phyloP scores from a whole-genome alignment of 2,113 vertebrate species.

The Cervus canadensis region DNA sequence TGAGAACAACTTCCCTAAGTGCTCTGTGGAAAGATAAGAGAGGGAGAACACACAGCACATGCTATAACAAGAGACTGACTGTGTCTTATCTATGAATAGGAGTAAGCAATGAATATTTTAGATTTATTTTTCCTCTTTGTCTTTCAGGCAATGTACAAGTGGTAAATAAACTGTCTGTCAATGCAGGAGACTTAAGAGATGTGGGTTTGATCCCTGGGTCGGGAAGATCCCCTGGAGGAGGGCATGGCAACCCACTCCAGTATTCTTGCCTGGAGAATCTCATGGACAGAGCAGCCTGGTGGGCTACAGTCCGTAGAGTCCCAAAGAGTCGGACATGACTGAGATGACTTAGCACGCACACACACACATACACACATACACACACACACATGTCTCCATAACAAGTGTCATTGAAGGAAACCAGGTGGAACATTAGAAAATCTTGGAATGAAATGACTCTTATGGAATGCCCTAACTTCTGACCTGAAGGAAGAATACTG shows the following conservation, averaged over 20 bases:
- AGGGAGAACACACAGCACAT: not conserved
- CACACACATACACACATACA: too few relatives aligned
- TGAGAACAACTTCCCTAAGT: not conserved
- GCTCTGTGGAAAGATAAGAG: not conserved
- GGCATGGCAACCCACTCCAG: not conserved
- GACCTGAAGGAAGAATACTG: not conserved
- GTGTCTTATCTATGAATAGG: not conserved
- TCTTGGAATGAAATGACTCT: not conserved
- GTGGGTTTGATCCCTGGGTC: not conserved
- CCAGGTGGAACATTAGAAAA: not conserved
- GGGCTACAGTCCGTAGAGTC: not conserved
- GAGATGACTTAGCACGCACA: rapidly evolving
- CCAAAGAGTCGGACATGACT: not conserved
- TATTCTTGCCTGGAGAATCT: not conserved
- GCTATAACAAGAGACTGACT: not conserved
- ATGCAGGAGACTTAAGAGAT: not conserved
- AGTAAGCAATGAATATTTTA: not conserved
- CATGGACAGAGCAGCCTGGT: not conserved
- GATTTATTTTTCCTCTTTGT: not conserved
- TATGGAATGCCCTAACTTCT: not conserved
- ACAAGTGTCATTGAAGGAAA: not conserved
- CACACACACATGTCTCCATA: not conserved
- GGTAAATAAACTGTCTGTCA: not conserved
- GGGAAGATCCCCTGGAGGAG: not conserved
- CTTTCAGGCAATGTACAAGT: not conserved